Evolutionary conservation across 2,797 vertebrate species (phyloP).

Genomic region (Etheostoma nigrum): DNA sequence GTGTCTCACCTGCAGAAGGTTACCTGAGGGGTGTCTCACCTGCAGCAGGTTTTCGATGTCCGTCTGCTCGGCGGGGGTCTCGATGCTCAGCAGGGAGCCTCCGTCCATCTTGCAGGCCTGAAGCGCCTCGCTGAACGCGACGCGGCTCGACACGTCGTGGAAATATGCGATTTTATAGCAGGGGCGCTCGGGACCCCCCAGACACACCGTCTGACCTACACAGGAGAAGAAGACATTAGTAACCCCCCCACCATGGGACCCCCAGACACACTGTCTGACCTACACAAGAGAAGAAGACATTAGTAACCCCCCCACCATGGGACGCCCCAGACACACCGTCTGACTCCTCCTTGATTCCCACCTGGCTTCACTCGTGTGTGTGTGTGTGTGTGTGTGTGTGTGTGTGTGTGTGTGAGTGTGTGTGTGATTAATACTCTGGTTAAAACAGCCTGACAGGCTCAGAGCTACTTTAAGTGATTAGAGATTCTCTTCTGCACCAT

Average conservation of each 20-base stretch:
- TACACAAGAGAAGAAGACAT: too few species aligned
- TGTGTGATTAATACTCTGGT: conserved; percentile 83
- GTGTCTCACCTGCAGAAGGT: too few species aligned
- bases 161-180: conserved; percentile 98
- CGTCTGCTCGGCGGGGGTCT: conserved; percentile 88
- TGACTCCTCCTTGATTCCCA: too few species aligned
- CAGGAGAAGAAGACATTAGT: background rate
- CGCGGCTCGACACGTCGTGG: conserved; percentile 91
- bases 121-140: conserved; percentile 91
- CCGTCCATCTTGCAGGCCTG: conserved; percentile 91
- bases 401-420: background rate
- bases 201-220: conserved; percentile 93
- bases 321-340: too few species aligned
- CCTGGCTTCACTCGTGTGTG: too few species aligned
- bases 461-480: conserved; percentile 94
- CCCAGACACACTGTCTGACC: too few species aligned
- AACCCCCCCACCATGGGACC: too few species aligned
- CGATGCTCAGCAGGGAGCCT: conserved; percentile 90
- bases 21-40: conserved; percentile 45
- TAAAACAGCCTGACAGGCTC: conserved; percentile 48
- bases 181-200: conserved; percentile 81
- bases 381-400: too few species aligned
- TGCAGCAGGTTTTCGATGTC: conserved; percentile 89
- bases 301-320: too few species aligned
- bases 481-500: conserved; percentile 80